Evolutionary conservation across 2,888 invertebrate genomes (phyloP), one percentile per base, ranked within the genome.

Genomic region (Andrena bicolor): DNA sequence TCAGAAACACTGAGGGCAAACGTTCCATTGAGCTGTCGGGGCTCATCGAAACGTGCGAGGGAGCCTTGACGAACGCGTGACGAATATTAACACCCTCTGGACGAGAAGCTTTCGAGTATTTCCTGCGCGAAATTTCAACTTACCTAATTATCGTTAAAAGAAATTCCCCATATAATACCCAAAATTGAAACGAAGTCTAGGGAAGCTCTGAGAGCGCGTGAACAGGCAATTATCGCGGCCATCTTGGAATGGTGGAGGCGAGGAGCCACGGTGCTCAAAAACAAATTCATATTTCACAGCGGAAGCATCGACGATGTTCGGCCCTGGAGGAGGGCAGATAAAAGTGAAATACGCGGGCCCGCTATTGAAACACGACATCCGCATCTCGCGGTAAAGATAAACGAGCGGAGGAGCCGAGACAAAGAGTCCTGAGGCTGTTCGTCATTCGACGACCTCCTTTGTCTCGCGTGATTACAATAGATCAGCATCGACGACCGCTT

Each of bases 281-380:
- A 90, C 89, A 90, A 92, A 91, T 92, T 91, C 90, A 91, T 91
- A 91, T 92, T 92, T 90, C 90, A 91, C 88, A 83, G 78, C 84
- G 76, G 85, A 76, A 74, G 73, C 80, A 66, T 71, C 82, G 58
- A 53, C 65, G 81, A 80, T 73, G 76, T 82, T 83, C 79, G 56
- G 69, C 74, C 53, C 73, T 82, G 85, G 85, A 86, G 86, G 89
- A 87, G 83, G 83, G 80, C 72, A 89, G 91, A 90, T 92, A 91
- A 92, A 91, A 91, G 90, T 91, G 90, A 91, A 91, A 91, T 92
- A 91, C 90, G 88, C 84, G 84, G 83, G 87, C 82, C 79, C 76
- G 82, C 83, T 82, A 83, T 90, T 84, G 87, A 86, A 90, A 84
- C 81, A 85, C 80, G 86, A 82, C 83, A 84, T 81, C 82, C 76